Percentiles rank a stretch among this genome's conserved stretches.
Conservation (phyloP, 1,140 invertebrate genomes). For the Coptotermes formosanus region DNA sequence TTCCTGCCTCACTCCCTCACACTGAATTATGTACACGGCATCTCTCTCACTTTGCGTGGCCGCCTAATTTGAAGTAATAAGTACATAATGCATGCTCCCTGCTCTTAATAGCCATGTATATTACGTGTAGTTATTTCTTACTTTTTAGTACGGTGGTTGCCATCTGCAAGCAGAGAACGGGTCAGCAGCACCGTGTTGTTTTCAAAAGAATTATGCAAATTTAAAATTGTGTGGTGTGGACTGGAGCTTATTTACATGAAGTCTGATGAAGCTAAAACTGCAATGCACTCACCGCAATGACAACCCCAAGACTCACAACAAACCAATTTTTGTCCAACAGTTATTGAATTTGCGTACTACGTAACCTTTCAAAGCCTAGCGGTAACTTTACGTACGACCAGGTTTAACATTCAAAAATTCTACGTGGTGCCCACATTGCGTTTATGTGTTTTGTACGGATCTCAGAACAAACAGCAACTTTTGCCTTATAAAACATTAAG, state of each 20-base stretch:
- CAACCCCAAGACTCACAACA: too few relatives aligned
- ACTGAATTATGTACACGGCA: not conserved
- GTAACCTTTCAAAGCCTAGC: too few relatives aligned
- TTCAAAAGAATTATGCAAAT: not conserved
- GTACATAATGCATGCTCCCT: not conserved
- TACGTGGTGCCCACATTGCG: too few relatives aligned
- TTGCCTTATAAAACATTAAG: too few relatives aligned
- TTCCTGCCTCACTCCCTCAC: not conserved
- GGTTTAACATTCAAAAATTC: too few relatives aligned
- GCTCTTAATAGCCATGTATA: not conserved
- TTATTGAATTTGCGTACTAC: too few relatives aligned
- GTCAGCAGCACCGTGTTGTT: not conserved
- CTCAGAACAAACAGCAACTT: too few relatives aligned
- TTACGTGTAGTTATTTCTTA: not conserved
- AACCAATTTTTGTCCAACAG: too few relatives aligned
- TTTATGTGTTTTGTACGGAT: too few relatives aligned
- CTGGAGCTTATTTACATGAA: not conserved
- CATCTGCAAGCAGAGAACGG: not conserved
- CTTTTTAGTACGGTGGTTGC: not conserved
- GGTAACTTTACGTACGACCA: too few relatives aligned
- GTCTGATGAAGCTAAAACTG: too few relatives aligned
- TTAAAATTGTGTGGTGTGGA: not conserved
- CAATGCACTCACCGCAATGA: too few relatives aligned
- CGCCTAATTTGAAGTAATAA: slow-evolving; percentile 6
- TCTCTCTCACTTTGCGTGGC: not conserved